These are phyloP conservation scores for Nebria salina DNA, from an alignment of 2,888 invertebrate species.

Conservation along the genomic window DNA sequence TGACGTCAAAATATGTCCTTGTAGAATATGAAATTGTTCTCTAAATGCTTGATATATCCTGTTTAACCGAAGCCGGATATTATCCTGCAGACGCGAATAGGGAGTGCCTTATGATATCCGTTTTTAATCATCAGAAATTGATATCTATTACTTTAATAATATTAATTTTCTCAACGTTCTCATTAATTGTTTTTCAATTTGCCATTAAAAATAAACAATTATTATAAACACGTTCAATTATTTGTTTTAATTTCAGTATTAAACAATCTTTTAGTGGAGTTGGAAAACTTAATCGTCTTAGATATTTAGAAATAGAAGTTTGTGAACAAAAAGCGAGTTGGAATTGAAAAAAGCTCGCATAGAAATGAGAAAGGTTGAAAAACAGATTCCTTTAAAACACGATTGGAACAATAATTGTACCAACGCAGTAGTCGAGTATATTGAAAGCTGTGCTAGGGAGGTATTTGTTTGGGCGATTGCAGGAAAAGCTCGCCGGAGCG, in stretches of 20 bases:
- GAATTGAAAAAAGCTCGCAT: not conserved
- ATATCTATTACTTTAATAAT: slow-evolving; percentile 56
- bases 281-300: not conserved
- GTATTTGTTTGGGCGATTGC: slow-evolving; percentile 25
- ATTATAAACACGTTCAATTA: no score
- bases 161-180: slow-evolving; percentile 15
- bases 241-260: no score
- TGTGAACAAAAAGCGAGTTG: not conserved
- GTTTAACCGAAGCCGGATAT: slow-evolving; percentile 19
- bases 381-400: slow-evolving; percentile 22
- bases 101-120: slow-evolving; percentile 52
- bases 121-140: slow-evolving; percentile 56
- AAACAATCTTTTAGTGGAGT: not conserved
- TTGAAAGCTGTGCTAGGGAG: not conserved
- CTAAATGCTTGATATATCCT: slow-evolving; percentile 2
- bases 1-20: not conserved
- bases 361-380: not conserved
- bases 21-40: not conserved
- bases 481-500: slow-evolving; percentile 44
- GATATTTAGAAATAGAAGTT: no score
- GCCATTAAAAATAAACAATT: no score
- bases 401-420: not conserved
- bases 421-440: not conserved
- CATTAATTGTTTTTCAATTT: slow-evolving; percentile 20
- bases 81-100: not conserved